These are phyloP conservation scores for Diabrotica undecimpunctata DNA, from an alignment of 1,140 invertebrate genomes.

Conservation along the genomic window DNA sequence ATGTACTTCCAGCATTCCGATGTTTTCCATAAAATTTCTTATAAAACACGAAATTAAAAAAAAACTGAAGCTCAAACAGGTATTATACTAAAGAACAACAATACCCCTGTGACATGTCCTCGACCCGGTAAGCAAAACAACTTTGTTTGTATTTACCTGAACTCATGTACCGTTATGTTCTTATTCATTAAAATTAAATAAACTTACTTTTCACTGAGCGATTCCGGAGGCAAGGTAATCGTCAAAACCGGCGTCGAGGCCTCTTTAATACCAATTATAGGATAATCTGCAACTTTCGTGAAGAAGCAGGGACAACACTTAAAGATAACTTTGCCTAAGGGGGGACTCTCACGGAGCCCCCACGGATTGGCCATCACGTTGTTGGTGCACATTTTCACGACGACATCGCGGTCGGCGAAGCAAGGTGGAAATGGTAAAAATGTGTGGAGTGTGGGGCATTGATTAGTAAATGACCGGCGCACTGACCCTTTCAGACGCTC, in stretches of 20 bases:
- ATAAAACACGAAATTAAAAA: no score
- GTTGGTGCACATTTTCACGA: constrained; percentile 9
- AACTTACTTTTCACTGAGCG: constrained; percentile 25
- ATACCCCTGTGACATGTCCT: background rate
- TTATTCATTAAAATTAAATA: constrained; percentile 2
- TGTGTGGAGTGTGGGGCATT: constrained; percentile 26
- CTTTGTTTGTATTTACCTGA: background rate
- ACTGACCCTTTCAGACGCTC: constrained; percentile 25
- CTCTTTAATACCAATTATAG: constrained; percentile 6
- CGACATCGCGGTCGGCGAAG: background rate
- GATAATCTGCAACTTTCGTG: constrained; percentile 21
- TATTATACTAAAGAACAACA: background rate
- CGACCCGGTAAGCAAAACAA: background rate
- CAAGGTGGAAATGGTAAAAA: background rate
- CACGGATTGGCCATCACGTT: constrained; percentile 28
- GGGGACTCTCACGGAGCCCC: constrained; percentile 27
- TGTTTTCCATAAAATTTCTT: no score
- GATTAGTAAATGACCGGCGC: constrained; percentile 39
- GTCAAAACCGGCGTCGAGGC: constrained; percentile 25
- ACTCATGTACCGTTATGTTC: background rate
- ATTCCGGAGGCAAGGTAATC: constrained; percentile 21
- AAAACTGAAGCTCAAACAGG: no score
- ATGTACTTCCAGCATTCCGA: no score
- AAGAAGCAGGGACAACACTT: constrained; percentile 25
- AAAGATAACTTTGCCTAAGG: constrained; percentile 14